A percentile compares a stretch with the other conserved stretches of the same genome.
These are phyloP conservation scores for Aplodontia rufa DNA, from an alignment of 2,113 vertebrate genomes.

Conservation along the genomic window DNA sequence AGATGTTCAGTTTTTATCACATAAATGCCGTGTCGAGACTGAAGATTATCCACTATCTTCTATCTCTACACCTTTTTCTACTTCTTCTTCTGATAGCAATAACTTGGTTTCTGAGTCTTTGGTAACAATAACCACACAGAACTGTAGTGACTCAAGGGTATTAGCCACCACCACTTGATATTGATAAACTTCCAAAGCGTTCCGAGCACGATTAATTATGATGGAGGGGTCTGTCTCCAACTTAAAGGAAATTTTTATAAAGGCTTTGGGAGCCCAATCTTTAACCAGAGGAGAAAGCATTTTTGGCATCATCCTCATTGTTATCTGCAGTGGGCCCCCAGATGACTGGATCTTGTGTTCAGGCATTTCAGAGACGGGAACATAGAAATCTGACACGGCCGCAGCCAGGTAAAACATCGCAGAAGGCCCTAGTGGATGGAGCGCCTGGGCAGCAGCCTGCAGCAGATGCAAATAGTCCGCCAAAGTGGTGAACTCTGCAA, in stretches of 20 bases:
- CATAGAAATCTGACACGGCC: slow-evolving; percentile 97
- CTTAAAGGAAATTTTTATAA: slow-evolving; percentile 97
- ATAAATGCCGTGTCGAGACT: slow-evolving; percentile 91
- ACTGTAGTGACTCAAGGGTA: slow-evolving; percentile 90
- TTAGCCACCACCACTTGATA: slow-evolving; percentile 98
- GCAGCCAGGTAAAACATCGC: slow-evolving; percentile 99
- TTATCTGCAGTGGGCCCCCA: slow-evolving; percentile 96
- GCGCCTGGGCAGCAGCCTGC: slow-evolving; percentile 92
- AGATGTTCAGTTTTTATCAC: slow-evolving; percentile 69
- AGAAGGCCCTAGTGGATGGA: slow-evolving; percentile 90
- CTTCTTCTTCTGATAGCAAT: slow-evolving; percentile 90
- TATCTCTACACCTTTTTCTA: slow-evolving; percentile 89
- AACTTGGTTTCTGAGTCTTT: slow-evolving; percentile 89
- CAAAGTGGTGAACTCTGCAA: slow-evolving; percentile 91
- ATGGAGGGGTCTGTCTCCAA: slow-evolving; percentile 93
- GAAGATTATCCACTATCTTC: slow-evolving; percentile 93
- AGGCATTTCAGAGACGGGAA: slow-evolving; percentile 95
- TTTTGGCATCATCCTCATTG: slow-evolving; percentile 99
- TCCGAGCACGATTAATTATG: slow-evolving; percentile 89
- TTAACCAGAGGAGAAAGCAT: slow-evolving; percentile 96
- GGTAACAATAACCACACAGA: slow-evolving; percentile 93
- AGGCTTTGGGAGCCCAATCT: slow-evolving; percentile 97
- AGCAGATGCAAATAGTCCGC: slow-evolving; percentile 94
- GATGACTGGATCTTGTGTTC: slow-evolving; percentile 99
- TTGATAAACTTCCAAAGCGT: slow-evolving; percentile 92